Evolutionary conservation across 2,888 invertebrate genomes (phyloP).

Genomic region (Acronicta alni): DNA sequence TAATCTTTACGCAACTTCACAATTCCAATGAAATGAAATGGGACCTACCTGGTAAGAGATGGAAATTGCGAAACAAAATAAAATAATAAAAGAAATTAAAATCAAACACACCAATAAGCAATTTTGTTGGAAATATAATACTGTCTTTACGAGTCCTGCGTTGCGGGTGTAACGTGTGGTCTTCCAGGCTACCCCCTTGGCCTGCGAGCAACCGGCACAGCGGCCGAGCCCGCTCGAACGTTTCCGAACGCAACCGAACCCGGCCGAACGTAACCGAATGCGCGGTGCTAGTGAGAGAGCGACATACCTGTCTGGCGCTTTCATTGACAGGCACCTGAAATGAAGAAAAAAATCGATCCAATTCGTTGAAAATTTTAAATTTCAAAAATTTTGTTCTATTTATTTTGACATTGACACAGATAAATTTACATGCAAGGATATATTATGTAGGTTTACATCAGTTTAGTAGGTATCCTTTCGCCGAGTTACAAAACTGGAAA

Average conservation of each 20-base stretch:
- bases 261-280: conserved; percentile 86
- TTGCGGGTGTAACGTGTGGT: conserved; percentile 87
- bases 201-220: conserved; percentile 79
- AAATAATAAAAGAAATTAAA: conserved; percentile 69
- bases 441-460: conserved; percentile 35
- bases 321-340: conserved; percentile 93
- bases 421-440: conserved; percentile 87
- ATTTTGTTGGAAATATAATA: conserved; percentile 84
- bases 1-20: conserved; percentile 70
- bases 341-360: conserved; percentile 91
- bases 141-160: conserved; percentile 84
- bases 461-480: conserved; percentile 13
- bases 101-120: conserved; percentile 87
- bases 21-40: conserved; percentile 78
- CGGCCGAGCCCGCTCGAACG: conserved; percentile 82
- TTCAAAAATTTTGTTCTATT: conserved; percentile 73
- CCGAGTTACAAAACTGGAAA: conserved; percentile 24
- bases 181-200: conserved; percentile 88
- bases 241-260: conserved; percentile 84
- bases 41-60: conserved; percentile 74
- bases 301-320: conserved; percentile 93
- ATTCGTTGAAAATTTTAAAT: conserved; percentile 90
- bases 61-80: conserved; percentile 67
- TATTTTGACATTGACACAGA: conserved; percentile 78
- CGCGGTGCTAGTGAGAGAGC: conserved; percentile 82